Evolutionary conservation across 1,140 invertebrate genomes (phyloP).

Genomic region (Elymnias hypermnestra): DNA sequence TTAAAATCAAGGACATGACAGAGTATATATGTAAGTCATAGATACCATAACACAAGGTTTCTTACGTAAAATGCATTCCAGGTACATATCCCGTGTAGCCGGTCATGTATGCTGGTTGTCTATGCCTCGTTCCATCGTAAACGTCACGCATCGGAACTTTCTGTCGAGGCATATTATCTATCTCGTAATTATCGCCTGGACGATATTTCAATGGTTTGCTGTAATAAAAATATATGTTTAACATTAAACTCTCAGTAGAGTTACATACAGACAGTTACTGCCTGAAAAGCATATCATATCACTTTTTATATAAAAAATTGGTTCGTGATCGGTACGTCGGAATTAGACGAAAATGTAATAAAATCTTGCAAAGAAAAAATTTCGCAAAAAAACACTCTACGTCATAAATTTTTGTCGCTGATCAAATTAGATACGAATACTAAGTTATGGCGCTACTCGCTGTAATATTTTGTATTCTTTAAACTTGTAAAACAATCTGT

Average conservation of each 20-base stretch:
- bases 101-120: conserved; percentile 78
- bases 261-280: neutral
- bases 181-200: conserved; percentile 56
- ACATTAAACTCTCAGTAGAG: neutral
- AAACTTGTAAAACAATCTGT: neutral
- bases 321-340: no score
- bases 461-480: neutral
- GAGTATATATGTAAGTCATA: no score
- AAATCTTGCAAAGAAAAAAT: no score
- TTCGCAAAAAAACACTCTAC: no score
- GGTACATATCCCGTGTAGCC: conserved; percentile 80
- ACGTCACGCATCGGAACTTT: conserved; percentile 61
- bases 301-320: no score
- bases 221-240: conserved; percentile 19
- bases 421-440: neutral
- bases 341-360: no score
- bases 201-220: conserved; percentile 63
- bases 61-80: conserved; percentile 64
- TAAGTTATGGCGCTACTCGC: neutral
- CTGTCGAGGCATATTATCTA: conserved; percentile 46
- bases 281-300: no score
- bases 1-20: no score
- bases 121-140: conserved; percentile 58
- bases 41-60: no score
- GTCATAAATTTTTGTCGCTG: no score